phyloP scores from a whole-genome alignment of 2,113 vertebrate genomes.

The Gobius niger region DNA sequence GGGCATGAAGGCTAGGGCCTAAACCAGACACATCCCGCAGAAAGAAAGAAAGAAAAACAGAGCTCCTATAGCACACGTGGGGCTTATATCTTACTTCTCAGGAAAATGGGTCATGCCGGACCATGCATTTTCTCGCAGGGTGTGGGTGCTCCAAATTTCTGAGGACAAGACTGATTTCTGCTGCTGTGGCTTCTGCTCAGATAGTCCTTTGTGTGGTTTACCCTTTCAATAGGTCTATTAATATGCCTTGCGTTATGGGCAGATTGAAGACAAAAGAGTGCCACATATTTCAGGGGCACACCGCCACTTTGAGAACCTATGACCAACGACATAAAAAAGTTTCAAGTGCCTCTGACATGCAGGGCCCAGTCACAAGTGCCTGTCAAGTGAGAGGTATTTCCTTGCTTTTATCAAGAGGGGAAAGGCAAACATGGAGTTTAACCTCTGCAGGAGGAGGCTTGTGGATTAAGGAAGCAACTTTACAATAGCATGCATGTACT shows the following conservation, averaged over 20 bases:
- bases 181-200: slow-evolving; percentile 23
- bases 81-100: slow-evolving; percentile 32
- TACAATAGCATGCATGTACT: not conserved
- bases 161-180: slow-evolving; percentile 39
- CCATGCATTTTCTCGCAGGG: slow-evolving; percentile 8
- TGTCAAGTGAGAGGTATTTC: slow-evolving; percentile 36
- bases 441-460: slow-evolving; percentile 15
- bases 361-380: slow-evolving; percentile 38
- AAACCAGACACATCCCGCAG: slow-evolving; percentile 31
- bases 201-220: slow-evolving; percentile 51
- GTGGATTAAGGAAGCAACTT: not conserved
- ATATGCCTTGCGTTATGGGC: slow-evolving; percentile 49
- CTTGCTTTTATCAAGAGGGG: slow-evolving; percentile 32
- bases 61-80: slow-evolving; percentile 17
- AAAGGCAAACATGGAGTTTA: slow-evolving; percentile 34
- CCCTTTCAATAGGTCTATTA: slow-evolving; percentile 56
- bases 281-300: slow-evolving; percentile 31
- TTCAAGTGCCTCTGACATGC: slow-evolving; percentile 19
- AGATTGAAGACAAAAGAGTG: slow-evolving; percentile 51
- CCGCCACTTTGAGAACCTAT: slow-evolving; percentile 8
- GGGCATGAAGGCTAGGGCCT: slow-evolving; percentile 42
- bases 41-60: slow-evolving; percentile 31
- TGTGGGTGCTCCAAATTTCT: slow-evolving; percentile 31
- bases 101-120: slow-evolving; percentile 14
- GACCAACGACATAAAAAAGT: slow-evolving; percentile 2